Evolutionary conservation across 30 jellyfish, hydroid and myxozoan species (phyloP).

Genomic region (Nemopilema nomurai): DNA sequence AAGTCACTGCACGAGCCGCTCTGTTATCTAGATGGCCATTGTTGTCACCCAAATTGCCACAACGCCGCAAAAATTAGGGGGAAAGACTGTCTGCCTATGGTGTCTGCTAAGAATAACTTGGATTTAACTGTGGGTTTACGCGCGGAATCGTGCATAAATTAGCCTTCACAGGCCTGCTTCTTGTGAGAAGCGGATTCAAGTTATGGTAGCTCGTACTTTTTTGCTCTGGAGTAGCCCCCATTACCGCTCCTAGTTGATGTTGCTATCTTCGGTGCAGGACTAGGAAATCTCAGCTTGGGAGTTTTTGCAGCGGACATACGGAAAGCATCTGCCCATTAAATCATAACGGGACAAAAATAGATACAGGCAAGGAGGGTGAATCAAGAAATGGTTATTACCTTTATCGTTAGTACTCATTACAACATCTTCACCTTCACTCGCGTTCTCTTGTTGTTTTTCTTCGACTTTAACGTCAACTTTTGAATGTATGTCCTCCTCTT

Average conservation of each 20-base stretch:
- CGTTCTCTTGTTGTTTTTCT: slow-evolving; percentile 17
- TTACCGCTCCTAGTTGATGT: too few species aligned
- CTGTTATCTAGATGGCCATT: background rate
- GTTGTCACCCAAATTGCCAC: background rate
- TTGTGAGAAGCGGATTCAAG: background rate
- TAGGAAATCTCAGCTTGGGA: background rate
- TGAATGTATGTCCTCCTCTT: slow-evolving; percentile 11
- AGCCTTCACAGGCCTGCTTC: background rate
- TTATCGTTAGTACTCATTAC: slow-evolving; percentile 34
- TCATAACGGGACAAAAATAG: background rate
- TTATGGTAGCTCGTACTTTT: background rate
- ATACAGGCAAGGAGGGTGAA: background rate
- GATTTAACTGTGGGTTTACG: background rate
- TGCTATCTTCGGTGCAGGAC: background rate
- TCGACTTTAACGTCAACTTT: slow-evolving; percentile 17
- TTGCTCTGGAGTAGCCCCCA: too few species aligned
- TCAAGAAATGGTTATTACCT: slow-evolving; percentile 29
- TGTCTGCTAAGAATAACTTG: background rate
- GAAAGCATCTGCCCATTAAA: background rate
- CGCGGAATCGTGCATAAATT: background rate
- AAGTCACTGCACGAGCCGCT: background rate
- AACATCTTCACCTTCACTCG: slow-evolving; percentile 17
- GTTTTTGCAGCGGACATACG: background rate
- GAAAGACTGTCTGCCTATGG: background rate
- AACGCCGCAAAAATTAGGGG: background rate